Base-by-base conservation (phyloP, 2,888 invertebrate genomes). In the Aricia artaxerxes region DNA sequence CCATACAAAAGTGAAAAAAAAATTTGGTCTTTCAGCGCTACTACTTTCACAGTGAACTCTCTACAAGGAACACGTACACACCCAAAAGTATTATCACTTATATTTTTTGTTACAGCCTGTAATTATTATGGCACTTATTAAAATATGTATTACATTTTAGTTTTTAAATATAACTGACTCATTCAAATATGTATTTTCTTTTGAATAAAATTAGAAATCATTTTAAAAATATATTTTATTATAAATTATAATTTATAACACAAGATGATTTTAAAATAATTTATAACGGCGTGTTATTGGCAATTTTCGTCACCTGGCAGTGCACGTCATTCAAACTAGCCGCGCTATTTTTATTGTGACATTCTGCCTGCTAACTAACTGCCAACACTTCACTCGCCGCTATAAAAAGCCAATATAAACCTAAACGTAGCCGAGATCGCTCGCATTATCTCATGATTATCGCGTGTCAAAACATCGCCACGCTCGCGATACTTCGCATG, bases 381-480 rank as follows among this genome's bases (percentile, higher is more conserved):
- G 87, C 86, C 87, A 87, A 85, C 84, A 88, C 87, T 88, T 87
- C 86, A 88, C 86, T 87, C 86, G 86, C 84, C 84, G 86, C 89
- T 89, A 91, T 92, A 93, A 92, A 94, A 94, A 93, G 92, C 92
- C 89, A 94, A 93, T 93, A 92, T 94, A 92, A 94, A 92, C 93
- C 93, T 93, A 94, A 94, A 92, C 89, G 93, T 90, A 90, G 88
- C 86, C 86, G 91, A 93, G 94, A 94, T 94, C 93, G 93, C 88
- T 88, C 91, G 94, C 91, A 94, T 95, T 95, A 95, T 94, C 94
- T 94, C 90, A 91, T 93, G 94, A 94, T 94, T 94, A 94, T 95
- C 95, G 94, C 94, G 94, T 94, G 95, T 95, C 94, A 95, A 94
- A 95, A 95, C 94, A 95, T 94, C 93, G 92, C 93, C 94, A 94